Conservation (phyloP, 2,797 vertebrate genomes). For the Bradypodion pumilum region DNA sequence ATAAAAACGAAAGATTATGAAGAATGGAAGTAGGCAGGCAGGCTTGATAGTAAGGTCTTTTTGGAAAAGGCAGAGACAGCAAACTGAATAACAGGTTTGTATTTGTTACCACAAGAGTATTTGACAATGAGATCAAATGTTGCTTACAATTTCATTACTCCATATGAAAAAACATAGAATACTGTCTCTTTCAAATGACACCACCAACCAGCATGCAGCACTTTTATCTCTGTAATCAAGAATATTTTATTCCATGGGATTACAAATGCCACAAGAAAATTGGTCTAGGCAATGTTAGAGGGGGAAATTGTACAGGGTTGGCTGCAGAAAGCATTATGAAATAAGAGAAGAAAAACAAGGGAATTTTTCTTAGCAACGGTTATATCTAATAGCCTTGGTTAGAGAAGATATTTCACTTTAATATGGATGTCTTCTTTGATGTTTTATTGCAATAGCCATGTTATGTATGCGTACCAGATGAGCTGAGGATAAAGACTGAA, state of each 20-base stretch:
- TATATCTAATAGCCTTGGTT: not conserved
- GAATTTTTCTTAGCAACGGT: slow-evolving; percentile 5
- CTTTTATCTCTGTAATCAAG: not conserved
- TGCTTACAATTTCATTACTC: no score
- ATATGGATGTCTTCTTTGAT: slow-evolving; percentile 17
- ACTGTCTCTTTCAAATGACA: not conserved
- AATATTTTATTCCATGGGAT: not conserved
- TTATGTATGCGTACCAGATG: not conserved
- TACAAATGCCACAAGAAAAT: not conserved
- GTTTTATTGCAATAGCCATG: not conserved
- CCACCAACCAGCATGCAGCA: not conserved
- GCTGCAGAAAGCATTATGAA: not conserved
- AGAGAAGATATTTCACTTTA: not conserved
- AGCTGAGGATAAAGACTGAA: not conserved
- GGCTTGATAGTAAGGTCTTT: not conserved
- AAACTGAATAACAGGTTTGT: not conserved
- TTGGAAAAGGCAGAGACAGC: not conserved
- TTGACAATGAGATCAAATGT: not conserved
- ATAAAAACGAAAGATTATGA: not conserved
- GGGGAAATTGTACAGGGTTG: not conserved
- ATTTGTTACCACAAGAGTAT: not conserved
- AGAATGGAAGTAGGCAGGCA: not conserved
- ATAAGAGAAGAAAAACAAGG: not conserved
- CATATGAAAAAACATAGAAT: no score
- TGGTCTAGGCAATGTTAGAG: not conserved